Evolutionary conservation across 2,797 vertebrate species (phyloP).

Genomic region (Triplophysa yarkandensis): DNA sequence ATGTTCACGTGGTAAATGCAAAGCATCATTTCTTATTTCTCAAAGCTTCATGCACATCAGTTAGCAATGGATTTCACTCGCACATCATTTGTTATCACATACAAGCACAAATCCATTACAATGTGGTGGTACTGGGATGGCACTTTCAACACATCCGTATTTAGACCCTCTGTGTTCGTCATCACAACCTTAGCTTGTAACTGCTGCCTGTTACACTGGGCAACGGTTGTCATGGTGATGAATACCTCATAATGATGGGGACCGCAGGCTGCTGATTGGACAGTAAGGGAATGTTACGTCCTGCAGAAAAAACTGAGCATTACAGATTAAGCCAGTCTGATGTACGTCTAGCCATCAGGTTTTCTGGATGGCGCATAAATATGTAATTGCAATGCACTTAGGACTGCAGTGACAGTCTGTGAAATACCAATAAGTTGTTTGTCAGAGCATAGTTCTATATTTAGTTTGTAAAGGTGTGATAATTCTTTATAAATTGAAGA

Average conservation of each 20-base stretch:
- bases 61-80: no score
- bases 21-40: neutral
- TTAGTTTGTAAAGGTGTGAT: neutral
- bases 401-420: neutral
- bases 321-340: slow-evolving; percentile 23
- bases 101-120: neutral
- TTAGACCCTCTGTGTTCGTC: slow-evolving; percentile 13
- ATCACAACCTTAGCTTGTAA: slow-evolving; percentile 57
- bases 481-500: neutral
- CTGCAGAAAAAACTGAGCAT: slow-evolving; percentile 33
- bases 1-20: no score
- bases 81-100: neutral
- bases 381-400: neutral
- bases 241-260: slow-evolving; percentile 62
- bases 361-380: slow-evolving; percentile 4
- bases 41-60: no score
- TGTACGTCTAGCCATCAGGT: slow-evolving; percentile 13
- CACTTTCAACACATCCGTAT: neutral
- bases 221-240: slow-evolving; percentile 68
- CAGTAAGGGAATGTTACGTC: slow-evolving; percentile 67
- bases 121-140: neutral
- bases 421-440: neutral
- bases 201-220: slow-evolving; percentile 63
- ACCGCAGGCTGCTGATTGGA: slow-evolving; percentile 67
- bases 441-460: neutral